Evolutionary conservation across 2,797 vertebrate species (phyloP).

Genomic region (Spondyliosoma cantharus): DNA sequence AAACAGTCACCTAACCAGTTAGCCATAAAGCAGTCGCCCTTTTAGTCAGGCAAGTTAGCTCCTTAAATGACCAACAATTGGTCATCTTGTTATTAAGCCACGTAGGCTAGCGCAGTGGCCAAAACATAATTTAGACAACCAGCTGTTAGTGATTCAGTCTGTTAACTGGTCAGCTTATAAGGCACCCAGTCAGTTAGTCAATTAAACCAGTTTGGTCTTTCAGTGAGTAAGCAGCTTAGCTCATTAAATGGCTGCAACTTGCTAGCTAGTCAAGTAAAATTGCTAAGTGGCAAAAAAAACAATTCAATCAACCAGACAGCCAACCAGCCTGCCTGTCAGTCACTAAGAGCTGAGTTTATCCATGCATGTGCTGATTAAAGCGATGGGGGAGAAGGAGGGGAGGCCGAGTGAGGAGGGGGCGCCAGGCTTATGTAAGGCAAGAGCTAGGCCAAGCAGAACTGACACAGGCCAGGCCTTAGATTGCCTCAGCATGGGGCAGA

Average conservation of each 20-base stretch:
- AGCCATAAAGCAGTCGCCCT: neutral
- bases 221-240: neutral
- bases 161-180: neutral
- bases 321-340: conserved; percentile 44
- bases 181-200: neutral
- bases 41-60: neutral
- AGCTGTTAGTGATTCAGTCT: too few relatives aligned
- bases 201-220: neutral
- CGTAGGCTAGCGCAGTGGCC: too few relatives aligned
- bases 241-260: neutral
- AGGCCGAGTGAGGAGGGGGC: neutral
- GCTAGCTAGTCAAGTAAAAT: neutral
- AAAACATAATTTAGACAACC: neutral
- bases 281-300: neutral
- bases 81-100: neutral
- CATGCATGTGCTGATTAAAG: conserved; percentile 69
- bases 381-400: conserved; percentile 16
- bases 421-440: conserved; percentile 70
- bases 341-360: conserved; percentile 51
- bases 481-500: conserved; percentile 70
- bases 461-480: conserved; percentile 70
- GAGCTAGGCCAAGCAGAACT: conserved; percentile 68
- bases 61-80: neutral
- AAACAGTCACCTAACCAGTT: neutral
- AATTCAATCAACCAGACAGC: conserved; percentile 3